Conservation (phyloP, 2,888 invertebrate genomes). For the Timandra comae region DNA sequence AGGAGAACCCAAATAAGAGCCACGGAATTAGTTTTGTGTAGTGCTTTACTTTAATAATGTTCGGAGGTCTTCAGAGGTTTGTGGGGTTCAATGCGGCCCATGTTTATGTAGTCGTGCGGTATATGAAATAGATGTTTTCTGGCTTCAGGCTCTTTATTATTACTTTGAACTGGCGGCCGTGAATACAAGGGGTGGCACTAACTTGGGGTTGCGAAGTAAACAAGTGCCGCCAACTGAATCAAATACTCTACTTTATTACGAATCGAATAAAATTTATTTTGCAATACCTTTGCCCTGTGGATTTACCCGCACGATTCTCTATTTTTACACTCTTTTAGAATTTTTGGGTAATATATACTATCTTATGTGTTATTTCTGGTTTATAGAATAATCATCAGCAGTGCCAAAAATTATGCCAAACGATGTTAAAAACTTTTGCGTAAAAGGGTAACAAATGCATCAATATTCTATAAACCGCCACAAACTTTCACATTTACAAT, state of each 20-base stretch:
- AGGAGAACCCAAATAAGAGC: conserved; percentile 55
- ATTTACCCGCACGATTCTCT: no score
- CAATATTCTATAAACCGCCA: no score
- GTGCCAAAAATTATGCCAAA: no score
- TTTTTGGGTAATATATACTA: no score
- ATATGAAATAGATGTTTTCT: conserved; percentile 73
- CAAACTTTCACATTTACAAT: no score
- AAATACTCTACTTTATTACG: conserved; percentile 41
- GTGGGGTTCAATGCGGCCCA: conserved; percentile 51
- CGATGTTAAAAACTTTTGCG: no score
- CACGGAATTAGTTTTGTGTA: conserved; percentile 66
- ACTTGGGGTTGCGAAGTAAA: conserved; percentile 62
- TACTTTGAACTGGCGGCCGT: conserved; percentile 59
- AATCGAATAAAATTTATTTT: no score
- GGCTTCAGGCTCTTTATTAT: conserved; percentile 76
- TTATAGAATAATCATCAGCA: no score
- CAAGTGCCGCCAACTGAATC: conserved; percentile 63
- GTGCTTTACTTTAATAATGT: conserved; percentile 67
- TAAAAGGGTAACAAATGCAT: no score
- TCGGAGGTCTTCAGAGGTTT: conserved; percentile 65
- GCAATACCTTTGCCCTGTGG: no score
- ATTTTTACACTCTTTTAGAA: no score
- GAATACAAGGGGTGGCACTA: conserved; percentile 46
- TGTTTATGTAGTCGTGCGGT: conserved; percentile 61
- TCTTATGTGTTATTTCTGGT: no score